These are phyloP conservation scores for Zaprionus inermis DNA, from an alignment of 1,140 invertebrate genomes.

Conservation along the genomic window DNA sequence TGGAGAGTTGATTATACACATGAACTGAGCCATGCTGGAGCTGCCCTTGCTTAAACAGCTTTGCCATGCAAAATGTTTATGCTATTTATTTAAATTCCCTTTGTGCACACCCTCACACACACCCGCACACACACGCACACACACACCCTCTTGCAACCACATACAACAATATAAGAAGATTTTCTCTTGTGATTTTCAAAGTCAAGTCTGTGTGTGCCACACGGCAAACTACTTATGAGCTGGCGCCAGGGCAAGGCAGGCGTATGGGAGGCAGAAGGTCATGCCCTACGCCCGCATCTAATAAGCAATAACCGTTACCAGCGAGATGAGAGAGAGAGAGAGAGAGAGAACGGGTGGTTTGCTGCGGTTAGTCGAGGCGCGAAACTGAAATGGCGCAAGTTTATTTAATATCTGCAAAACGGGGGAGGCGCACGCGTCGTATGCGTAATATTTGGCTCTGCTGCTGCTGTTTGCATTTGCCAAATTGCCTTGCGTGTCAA, in stretches of 20 bases:
- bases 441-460: conserved; percentile 64
- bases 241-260: conserved; percentile 10
- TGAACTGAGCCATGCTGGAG: conserved; percentile 41
- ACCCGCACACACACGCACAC: conserved; percentile 13
- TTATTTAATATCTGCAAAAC: conserved; percentile 70
- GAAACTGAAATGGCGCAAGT: conserved; percentile 78
- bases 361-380: conserved; percentile 63
- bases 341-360: neutral
- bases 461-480: conserved; percentile 70
- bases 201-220: conserved; percentile 32
- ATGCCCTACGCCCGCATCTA: conserved; percentile 33
- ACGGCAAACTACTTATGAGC: conserved; percentile 58
- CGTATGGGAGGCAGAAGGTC: neutral
- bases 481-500: conserved; percentile 82
- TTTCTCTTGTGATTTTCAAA: conserved; percentile 59
- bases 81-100: conserved; percentile 78
- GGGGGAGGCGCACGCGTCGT: conserved; percentile 36
- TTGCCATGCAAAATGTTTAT: conserved; percentile 56
- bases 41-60: conserved; percentile 28
- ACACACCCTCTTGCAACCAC: conserved; percentile 37
- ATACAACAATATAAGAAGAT: conserved; percentile 59
- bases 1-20: conserved; percentile 63
- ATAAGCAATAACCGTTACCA: conserved; percentile 73
- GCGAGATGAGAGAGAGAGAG: neutral
- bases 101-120: conserved; percentile 15